Percentiles rank a stretch among this genome's conserved stretches.
Conservation (phyloP, 1,140 invertebrate genomes). For the Euura saliciscinereae region DNA sequence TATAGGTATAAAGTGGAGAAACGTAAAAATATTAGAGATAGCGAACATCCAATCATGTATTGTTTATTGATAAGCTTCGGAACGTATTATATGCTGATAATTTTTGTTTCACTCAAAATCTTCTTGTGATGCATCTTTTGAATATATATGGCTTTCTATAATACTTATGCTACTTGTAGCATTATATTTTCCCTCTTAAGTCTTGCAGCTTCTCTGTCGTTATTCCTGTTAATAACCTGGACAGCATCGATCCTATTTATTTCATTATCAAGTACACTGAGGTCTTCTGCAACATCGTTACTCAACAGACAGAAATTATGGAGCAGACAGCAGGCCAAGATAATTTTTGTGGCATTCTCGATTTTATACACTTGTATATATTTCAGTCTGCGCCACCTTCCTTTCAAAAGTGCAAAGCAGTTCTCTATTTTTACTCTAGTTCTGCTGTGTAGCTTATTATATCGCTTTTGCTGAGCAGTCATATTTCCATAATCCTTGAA, state of each 20-base stretch:
- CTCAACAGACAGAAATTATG: conserved; percentile 14
- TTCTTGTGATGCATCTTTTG: not conserved
- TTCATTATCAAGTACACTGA: not conserved
- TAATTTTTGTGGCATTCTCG: conserved; percentile 11
- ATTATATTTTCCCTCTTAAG: not conserved
- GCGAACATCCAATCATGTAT: not conserved
- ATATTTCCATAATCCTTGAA: conserved; percentile 20
- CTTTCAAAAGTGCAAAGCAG: not conserved
- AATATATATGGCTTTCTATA: not conserved
- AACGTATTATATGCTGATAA: not conserved
- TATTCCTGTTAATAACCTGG: not conserved
- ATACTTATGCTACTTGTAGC: not conserved
- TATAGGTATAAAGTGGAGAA: not conserved
- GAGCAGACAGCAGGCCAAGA: conserved; percentile 14
- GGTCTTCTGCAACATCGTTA: conserved; percentile 10
- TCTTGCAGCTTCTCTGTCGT: not conserved
- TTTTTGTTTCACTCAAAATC: not conserved
- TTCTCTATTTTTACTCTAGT: not conserved
- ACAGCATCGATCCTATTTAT: not conserved
- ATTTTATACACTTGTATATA: conserved; percentile 12
- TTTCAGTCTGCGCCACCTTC: not conserved
- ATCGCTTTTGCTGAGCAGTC: conserved; percentile 11
- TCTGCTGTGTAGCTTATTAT: conserved; percentile 3
- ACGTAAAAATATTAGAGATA: not conserved
- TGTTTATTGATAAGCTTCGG: not conserved